These are phyloP conservation scores for Chelonus insularis DNA, from an alignment of 1,140 invertebrate genomes.

Conservation along the genomic window DNA sequence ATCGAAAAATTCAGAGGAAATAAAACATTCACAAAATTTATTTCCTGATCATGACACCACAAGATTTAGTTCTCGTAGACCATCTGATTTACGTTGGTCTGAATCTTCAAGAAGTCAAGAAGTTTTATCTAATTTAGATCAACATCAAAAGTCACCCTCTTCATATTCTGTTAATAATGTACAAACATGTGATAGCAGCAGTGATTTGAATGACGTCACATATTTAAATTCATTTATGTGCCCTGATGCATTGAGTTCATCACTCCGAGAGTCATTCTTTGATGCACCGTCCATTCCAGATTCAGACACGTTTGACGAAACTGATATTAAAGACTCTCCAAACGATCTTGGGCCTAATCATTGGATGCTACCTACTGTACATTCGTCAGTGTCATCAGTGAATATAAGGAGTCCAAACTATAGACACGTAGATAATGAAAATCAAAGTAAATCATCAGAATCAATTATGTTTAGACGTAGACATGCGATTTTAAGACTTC, in stretches of 20 bases:
- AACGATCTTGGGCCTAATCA: conserved; percentile 7
- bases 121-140: conserved; percentile 40
- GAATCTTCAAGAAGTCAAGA: conserved; percentile 55
- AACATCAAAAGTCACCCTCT: conserved; percentile 41
- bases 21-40: conserved; percentile 34
- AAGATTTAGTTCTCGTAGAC: conserved; percentile 50
- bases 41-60: conserved; percentile 51
- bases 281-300: conserved; percentile 45
- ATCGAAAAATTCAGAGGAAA: not conserved
- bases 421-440: not conserved
- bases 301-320: conserved; percentile 50
- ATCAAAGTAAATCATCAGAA: conserved; percentile 8
- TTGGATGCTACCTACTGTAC: conserved; percentile 23
- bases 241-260: conserved; percentile 48
- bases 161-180: conserved; percentile 54
- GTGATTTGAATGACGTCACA: conserved; percentile 48
- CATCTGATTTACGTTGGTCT: conserved; percentile 53
- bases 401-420: conserved; percentile 30
- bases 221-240: conserved; percentile 51
- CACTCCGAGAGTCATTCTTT: conserved; percentile 51
- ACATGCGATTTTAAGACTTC: conserved; percentile 28
- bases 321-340: conserved; percentile 35
- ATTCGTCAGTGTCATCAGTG: conserved; percentile 38
- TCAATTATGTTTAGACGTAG: conserved; percentile 7
- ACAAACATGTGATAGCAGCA: conserved; percentile 46